Percentiles rank a stretch among this genome's conserved stretches.
phyloP scores from a whole-genome alignment of 64 coral and sea anemone species.

The Montipora capricornis region DNA sequence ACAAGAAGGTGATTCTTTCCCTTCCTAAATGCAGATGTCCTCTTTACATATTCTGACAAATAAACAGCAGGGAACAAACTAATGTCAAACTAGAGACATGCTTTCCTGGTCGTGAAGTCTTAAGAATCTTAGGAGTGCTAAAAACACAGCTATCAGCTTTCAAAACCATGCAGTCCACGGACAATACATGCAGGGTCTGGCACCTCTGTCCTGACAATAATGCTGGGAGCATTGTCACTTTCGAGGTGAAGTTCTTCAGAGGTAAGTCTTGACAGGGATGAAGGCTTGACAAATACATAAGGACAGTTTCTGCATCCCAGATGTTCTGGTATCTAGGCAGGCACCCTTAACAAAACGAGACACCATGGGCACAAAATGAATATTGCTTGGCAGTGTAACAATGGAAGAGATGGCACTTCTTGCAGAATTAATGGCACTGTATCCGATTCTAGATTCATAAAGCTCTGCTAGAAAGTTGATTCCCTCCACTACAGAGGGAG shows the following conservation, averaged over 20 bases:
- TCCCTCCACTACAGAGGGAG: slow-evolving; percentile 23
- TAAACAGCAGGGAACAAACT: slow-evolving; percentile 15
- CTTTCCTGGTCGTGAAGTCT: not conserved
- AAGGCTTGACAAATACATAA: slow-evolving; percentile 7
- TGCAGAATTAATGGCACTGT: slow-evolving; percentile 48
- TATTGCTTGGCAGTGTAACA: not conserved
- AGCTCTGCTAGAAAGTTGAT: slow-evolving; percentile 37
- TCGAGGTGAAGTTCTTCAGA: not conserved
- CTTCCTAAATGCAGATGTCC: slow-evolving; percentile 41
- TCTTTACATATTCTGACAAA: slow-evolving; percentile 53
- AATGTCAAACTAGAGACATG: not conserved
- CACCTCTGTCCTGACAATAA: slow-evolving; percentile 23
- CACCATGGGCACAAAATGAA: not conserved
- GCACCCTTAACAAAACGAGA: slow-evolving; percentile 58
- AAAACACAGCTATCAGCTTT: not conserved
- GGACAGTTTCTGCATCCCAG: slow-evolving; percentile 50
- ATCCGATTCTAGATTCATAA: slow-evolving; percentile 36
- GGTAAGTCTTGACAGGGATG: not conserved
- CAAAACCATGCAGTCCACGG: not conserved
- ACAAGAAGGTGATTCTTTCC: slow-evolving; percentile 44
- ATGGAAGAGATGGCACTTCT: slow-evolving; percentile 2
- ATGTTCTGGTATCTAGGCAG: slow-evolving; percentile 52
- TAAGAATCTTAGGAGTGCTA: not conserved
- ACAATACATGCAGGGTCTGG: slow-evolving; percentile 25
- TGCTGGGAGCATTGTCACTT: slow-evolving; percentile 5